A percentile compares a stretch with the other conserved stretches of the same genome.
These are phyloP conservation scores for Odocoileus hemionus DNA, from an alignment of 2,113 vertebrate species.

Conservation along the genomic window DNA sequence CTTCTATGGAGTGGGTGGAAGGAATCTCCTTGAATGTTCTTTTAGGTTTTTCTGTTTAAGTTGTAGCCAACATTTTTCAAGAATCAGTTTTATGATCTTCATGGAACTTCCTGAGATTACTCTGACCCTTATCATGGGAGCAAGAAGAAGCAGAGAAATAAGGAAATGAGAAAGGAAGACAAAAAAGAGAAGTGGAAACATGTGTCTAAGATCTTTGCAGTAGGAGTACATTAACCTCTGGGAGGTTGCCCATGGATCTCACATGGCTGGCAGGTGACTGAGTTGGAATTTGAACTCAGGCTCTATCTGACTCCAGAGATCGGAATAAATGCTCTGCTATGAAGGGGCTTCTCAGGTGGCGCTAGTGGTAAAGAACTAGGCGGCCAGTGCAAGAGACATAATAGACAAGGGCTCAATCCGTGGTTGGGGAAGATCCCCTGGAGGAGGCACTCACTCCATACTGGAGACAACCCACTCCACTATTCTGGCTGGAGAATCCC, in stretches of 20 bases:
- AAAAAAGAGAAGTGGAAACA: neutral
- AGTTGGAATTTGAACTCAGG: neutral
- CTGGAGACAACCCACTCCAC: neutral
- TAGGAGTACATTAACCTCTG: neutral
- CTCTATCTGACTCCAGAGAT: neutral
- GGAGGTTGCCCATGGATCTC: neutral
- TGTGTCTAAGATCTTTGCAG: neutral
- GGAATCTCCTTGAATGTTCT: neutral
- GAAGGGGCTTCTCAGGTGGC: neutral
- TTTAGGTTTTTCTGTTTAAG: neutral
- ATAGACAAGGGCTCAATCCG: neutral
- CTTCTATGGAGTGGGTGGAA: neutral
- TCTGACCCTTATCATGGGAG: neutral
- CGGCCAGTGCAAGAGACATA: neutral
- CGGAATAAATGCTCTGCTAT: neutral
- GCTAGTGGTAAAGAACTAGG: neutral
- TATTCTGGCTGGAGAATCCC: neutral
- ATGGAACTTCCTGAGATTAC: neutral
- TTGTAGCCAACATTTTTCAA: neutral
- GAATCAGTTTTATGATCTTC: neutral
- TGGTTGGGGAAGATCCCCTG: neutral
- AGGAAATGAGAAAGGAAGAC: neutral
- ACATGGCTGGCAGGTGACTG: neutral
- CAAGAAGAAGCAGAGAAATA: conserved; percentile 3
- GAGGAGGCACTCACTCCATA: neutral